A percentile compares a stretch with the other conserved stretches of the same genome.
These are phyloP conservation scores for Palythoa grandiflora DNA, from an alignment of 92 coral and sea anemone genomes.

Conservation along the genomic window DNA sequence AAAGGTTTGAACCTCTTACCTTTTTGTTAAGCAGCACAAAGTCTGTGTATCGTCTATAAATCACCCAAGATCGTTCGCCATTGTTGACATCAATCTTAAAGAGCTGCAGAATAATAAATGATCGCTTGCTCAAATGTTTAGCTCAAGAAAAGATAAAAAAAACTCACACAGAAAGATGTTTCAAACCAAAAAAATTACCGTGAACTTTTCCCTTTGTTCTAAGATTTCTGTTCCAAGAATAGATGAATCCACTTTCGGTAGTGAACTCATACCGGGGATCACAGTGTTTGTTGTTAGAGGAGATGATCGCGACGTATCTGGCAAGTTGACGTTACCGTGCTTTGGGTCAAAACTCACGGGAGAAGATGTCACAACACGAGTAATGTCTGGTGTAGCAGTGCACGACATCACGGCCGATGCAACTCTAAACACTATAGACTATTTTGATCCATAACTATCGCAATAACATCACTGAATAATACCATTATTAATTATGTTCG, in stretches of 20 bases:
- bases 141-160: not conserved
- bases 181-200: conserved; percentile 56
- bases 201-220: conserved; percentile 85
- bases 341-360: conserved; percentile 33
- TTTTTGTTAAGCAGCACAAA: conserved; percentile 93
- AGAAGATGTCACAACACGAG: not conserved
- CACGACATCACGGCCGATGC: not conserved
- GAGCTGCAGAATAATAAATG: conserved; percentile 58
- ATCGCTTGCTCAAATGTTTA: not conserved
- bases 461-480: not conserved
- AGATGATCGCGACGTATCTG: not conserved
- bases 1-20: conserved; percentile 56
- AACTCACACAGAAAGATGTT: not conserved
- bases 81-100: conserved; percentile 91
- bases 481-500: no score
- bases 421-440: not conserved
- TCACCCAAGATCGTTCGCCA: conserved; percentile 81
- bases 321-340: not conserved
- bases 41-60: conserved; percentile 91
- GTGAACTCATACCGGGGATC: conserved; percentile 45
- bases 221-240: conserved; percentile 79
- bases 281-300: conserved; percentile 5
- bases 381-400: not conserved
- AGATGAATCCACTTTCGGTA: conserved; percentile 79
- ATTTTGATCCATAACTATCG: not conserved